Base-by-base conservation (phyloP, 2,888 invertebrate species). In the Trissoscelio sp. region DNA sequence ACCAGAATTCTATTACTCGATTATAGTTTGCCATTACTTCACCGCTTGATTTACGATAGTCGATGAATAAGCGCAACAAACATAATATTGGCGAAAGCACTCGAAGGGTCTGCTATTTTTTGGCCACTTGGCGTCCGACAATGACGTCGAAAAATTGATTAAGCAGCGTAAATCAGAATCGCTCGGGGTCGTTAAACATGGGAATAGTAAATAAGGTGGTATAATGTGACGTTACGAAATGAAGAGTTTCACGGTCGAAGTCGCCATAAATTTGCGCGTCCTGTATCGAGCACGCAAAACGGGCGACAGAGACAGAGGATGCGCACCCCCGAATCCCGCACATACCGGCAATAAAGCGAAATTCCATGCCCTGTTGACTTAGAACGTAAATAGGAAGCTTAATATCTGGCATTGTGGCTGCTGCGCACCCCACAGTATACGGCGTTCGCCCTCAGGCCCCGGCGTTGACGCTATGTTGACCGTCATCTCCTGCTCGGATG, bases 301-400 rank as follows among this genome's bases (percentile, higher is more conserved):
- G 62, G 3, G 3, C 16, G 22, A 64, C 48, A 22, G 20, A 20
- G 67, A 53, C 16, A 18, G 9, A 64, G 28, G 44, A 60, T 12
- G 48, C 31, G 28, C 77, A 37, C 74, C 80, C 78, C 74, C 72
- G 67, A 81, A 81, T 82, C 66, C 73, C 44, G 62, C 58, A 44
- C 79, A 83, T 77, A 80, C 75, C 79, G 84, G 86, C 88, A 88
- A 88, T 88, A 88, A 88, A 88, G 87, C 86, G 86, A 87, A 88
- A 87, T 87, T 87, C 86, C 86, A 87, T 83, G 87, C 85, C 86
- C 85, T 88, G 88, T 89, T 88, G 87, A 88, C 88, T 88, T 85
- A 86, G 87, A 86, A 87, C 87, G 88, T 88, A 88, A 88, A 88
- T 88, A 88, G 88, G 87, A 87, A 87, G 88, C 87, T 88, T 88